These are phyloP conservation scores for Chrysomallon squamiferum DNA, from an alignment of 1,140 invertebrate genomes.

Conservation along the genomic window DNA sequence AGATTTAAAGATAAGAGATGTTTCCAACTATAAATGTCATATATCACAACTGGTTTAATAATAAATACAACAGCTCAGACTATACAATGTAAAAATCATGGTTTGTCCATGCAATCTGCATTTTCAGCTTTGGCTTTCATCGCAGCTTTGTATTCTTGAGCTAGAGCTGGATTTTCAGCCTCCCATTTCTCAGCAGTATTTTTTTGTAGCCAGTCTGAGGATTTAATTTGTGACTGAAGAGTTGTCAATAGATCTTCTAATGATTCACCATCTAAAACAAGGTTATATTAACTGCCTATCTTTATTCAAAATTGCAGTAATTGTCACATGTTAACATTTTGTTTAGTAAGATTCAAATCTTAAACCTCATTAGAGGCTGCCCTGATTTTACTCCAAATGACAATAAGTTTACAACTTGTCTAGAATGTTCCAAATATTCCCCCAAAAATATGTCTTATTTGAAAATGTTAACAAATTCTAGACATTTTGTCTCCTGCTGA, in stretches of 20 bases:
- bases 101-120: neutral
- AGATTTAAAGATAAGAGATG: too few relatives aligned
- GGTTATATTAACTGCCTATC: neutral
- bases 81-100: neutral
- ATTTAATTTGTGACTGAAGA: conserved; percentile 19
- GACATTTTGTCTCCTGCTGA: too few relatives aligned
- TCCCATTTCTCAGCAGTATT: conserved; percentile 37
- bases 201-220: conserved; percentile 29
- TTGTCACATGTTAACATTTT: neutral
- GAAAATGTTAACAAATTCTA: too few relatives aligned
- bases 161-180: conserved; percentile 31
- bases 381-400: too few relatives aligned
- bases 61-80: too few relatives aligned
- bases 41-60: too few relatives aligned
- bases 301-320: neutral
- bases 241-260: conserved; percentile 24
- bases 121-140: neutral
- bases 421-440: too few relatives aligned
- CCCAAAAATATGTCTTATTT: too few relatives aligned
- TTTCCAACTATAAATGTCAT: too few relatives aligned
- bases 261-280: conserved; percentile 16
- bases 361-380: too few relatives aligned
- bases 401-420: too few relatives aligned
- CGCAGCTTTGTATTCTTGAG: conserved; percentile 28
- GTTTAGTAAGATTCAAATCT: too few relatives aligned